Evolutionary conservation across 2,888 invertebrate species (phyloP).

Genomic region (Aphodius granarius): DNA sequence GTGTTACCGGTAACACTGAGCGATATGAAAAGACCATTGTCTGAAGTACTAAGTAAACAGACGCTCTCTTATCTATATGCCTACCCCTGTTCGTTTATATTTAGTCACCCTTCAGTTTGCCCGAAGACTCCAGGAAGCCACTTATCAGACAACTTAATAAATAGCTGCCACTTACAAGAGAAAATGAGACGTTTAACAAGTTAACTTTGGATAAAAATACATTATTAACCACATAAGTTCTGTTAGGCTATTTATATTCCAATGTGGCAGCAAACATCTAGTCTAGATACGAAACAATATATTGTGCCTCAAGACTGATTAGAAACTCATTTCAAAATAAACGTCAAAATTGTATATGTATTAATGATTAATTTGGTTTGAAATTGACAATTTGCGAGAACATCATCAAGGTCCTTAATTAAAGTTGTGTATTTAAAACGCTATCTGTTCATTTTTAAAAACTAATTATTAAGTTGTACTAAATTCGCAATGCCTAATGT

Average conservation of each 20-base stretch:
- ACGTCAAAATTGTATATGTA: no score
- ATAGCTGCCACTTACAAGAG: not conserved
- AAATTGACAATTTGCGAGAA: no score
- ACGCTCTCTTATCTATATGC: not conserved
- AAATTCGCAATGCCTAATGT: not conserved
- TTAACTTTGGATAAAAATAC: not conserved
- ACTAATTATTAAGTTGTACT: not conserved
- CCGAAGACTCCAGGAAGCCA: not conserved
- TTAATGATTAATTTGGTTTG: no score
- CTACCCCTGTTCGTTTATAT: not conserved
- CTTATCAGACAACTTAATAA: not conserved
- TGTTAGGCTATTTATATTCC: not conserved
- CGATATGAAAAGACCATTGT: not conserved
- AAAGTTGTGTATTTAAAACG: no score
- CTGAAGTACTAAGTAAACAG: not conserved
- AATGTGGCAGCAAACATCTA: no score
- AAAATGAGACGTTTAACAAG: not conserved
- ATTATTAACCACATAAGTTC: not conserved
- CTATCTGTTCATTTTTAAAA: not conserved
- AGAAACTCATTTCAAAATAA: no score
- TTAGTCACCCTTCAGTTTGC: not conserved
- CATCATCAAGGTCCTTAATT: no score
- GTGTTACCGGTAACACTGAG: constrained; percentile 2
- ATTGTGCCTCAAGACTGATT: no score
- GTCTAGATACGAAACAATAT: no score